These are phyloP conservation scores for Drosophila nigricruria DNA, from an alignment of 2,888 invertebrate genomes.

Conservation along the genomic window DNA sequence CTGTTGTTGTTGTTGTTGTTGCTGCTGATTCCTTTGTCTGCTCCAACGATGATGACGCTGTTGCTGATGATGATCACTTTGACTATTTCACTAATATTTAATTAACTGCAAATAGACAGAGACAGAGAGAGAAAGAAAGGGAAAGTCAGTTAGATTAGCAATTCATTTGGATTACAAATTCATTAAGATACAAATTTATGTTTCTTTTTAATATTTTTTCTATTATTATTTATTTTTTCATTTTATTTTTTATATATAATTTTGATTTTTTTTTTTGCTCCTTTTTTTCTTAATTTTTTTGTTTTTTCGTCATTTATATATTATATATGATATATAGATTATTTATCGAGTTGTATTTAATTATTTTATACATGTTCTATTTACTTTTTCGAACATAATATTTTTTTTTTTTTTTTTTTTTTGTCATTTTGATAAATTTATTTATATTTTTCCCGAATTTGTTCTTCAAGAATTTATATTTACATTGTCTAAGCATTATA, in stretches of 20 bases:
- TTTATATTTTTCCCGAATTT: neutral
- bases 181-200: neutral
- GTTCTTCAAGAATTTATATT: neutral
- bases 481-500: conserved; percentile 6
- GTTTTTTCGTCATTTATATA: neutral
- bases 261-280: neutral
- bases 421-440: accelerated
- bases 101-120: conserved; percentile 27
- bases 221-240: no score
- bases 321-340: neutral
- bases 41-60: conserved; percentile 1
- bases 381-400: no score
- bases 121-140: no score
- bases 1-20: neutral
- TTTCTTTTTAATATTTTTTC: no score
- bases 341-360: no score
- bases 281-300: no score
- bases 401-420: neutral
- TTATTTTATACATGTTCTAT: no score
- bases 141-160: neutral
- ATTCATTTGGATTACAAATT: neutral
- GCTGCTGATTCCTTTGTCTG: neutral
- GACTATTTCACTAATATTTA: conserved; percentile 25
- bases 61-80: conserved; percentile 16
- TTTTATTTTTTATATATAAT: neutral